Base-by-base conservation (phyloP, 2,113 vertebrate species). In the Malurus elegans region DNA sequence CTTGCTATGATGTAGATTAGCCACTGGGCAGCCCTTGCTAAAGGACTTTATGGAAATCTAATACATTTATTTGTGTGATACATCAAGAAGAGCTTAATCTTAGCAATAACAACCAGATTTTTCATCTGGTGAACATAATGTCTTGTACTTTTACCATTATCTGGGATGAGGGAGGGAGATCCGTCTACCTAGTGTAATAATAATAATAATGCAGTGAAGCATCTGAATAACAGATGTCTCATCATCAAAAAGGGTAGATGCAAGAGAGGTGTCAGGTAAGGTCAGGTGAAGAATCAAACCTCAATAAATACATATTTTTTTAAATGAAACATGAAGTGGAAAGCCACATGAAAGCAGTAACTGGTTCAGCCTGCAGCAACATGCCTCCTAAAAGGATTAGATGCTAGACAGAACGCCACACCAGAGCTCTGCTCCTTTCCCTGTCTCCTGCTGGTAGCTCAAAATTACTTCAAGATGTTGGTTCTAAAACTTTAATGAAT, bases 381-480 rank as follows among this genome's bases (percentile, higher is more conserved):
- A 88, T 93, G 90, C 78, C 84, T 91, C 14, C 54, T 86, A 11
- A 88, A 92, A 92, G 74, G 34, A 85, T 95, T 92, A 92, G 71
- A 53, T 65, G 50, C 42, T 86, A 95, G 74, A 83, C 71, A 95
- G 80, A 92, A 73, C 62, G 79, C 47, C 45, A 70, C 66, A 88
- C 58, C 62, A 76, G 70, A 50, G 12, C 42, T 71, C 82, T 71
- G 24, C 32, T 79, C 87, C 87, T 90, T 95, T 95, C 81, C 53
- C 60, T 91, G 62, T 20, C 42, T 96, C 62, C 87, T 95, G 73
- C 91, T 86, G 66, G 66, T 76, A 92, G 58, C 51, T 94, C 81
- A 86, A 79, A 95, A 95, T 82, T 89, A 65, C 24, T 95, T 95
- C 84, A 97, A 95, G 84, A 96, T 95, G 87, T 72, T 76, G 66